Base-by-base conservation (phyloP, 2,113 vertebrate species). In the Scomber colias region DNA sequence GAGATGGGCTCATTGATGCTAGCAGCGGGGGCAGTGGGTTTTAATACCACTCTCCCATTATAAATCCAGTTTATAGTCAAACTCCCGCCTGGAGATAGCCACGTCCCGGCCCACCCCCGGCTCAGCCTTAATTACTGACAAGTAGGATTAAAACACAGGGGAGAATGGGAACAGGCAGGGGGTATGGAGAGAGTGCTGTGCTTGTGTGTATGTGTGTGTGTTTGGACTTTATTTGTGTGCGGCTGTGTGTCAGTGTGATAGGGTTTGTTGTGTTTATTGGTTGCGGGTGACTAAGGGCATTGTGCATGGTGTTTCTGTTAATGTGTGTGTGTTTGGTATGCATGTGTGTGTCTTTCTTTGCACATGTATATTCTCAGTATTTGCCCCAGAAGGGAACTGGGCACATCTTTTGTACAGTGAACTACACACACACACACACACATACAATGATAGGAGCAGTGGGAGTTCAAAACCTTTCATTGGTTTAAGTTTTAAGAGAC, bases 71-170 rank as follows among this genome's bases (percentile, higher is more conserved):
- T 96, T 96, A 95, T 90, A 89, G 96, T 94, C 95, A 95, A 87
- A 93, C 95, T 95, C 94, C 79, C 57, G 75, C 90, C 87, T 88
- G 87, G 85, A 91, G 91, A 92, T 91, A 90, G 87, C 89, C 87
- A 84, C 85, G 83, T 94, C 87, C 75, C 55, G 11, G 82, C 85
- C 91, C 92, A 87, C 94, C 95, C 95, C 93, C 59, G 73, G 71
- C 90, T 89, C 71, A 60, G 82, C 93, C 95, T 96, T 97, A 99
- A 99, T 99, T 98, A 97, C 94, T 94, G 95, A 87, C 95, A 96
- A 97, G 95, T 88, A 95, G 96, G 96, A 97, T 99, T 98, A 98
- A 93, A 90, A 84, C 85, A 83, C 84, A 89, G 87, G 83, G 92
- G 90, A 88, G 85, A 89, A 89, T 85, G 54, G 63, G 53, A 79